These are phyloP conservation scores for Vespertilio murinus DNA, from an alignment of 2,797 vertebrate species.

Conservation along the genomic window DNA sequence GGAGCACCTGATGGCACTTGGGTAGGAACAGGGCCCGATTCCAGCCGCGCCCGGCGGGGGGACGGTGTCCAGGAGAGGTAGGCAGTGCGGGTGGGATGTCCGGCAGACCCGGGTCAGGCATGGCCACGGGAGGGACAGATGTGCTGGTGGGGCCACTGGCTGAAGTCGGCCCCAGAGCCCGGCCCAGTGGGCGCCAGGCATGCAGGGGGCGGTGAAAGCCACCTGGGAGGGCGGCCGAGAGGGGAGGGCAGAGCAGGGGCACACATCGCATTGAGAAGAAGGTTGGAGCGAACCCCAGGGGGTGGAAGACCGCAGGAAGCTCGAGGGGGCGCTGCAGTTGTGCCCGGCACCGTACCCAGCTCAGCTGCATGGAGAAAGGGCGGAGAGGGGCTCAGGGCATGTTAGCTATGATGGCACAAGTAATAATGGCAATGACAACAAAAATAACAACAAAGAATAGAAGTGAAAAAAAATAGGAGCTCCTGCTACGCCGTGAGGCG, in stretches of 20 bases:
- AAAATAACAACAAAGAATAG: not conserved
- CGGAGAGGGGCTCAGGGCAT: not conserved
- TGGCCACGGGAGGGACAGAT: slow-evolving; percentile 56
- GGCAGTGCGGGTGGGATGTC: slow-evolving; percentile 32
- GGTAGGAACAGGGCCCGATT: not conserved
- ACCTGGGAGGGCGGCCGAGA: not conserved
- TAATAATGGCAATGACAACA: rapidly evolving
- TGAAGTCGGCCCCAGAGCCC: not conserved
- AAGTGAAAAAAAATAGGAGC: not conserved
- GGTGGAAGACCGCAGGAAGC: not conserved
- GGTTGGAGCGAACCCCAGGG: not conserved
- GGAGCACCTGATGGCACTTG: slow-evolving; percentile 23
- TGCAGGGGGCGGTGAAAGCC: not conserved
- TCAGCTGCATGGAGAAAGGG: rapidly evolving
- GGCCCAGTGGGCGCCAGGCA: no score
- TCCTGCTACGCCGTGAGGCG: rapidly evolving
- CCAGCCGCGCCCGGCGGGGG: rapidly evolving
- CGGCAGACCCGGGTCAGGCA: not conserved
- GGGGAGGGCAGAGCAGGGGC: not conserved
- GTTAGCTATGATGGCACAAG: no score
- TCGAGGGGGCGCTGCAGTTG: not conserved
- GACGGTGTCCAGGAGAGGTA: not conserved
- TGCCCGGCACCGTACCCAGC: rapidly evolving
- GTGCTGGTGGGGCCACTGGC: not conserved
- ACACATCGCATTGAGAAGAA: not conserved